These are phyloP conservation scores for Andrena trimmerana DNA, from an alignment of 2,888 invertebrate species.

Conservation along the genomic window DNA sequence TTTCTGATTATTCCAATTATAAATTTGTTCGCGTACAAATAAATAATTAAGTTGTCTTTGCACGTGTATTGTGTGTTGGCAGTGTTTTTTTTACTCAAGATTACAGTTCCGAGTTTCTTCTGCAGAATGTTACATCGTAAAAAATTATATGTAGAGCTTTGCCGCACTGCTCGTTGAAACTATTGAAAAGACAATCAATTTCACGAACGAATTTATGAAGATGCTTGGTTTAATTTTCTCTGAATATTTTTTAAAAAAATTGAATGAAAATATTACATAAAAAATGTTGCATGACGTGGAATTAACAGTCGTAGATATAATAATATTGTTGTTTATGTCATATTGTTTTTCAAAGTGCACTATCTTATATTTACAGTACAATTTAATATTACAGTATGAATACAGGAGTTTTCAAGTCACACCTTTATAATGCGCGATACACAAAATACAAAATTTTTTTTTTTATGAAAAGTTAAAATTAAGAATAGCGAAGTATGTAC, in stretches of 20 bases:
- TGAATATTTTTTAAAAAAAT: slow-evolving; percentile 32
- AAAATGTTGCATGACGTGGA: slow-evolving; percentile 31
- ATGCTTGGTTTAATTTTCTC: slow-evolving; percentile 4
- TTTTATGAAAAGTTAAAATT: slow-evolving; percentile 65
- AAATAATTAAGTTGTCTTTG: background rate
- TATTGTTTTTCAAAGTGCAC: slow-evolving; percentile 42
- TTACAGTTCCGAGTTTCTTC: background rate
- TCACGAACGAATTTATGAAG: slow-evolving; percentile 10
- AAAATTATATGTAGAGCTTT: slow-evolving; percentile 37
- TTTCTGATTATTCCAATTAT: slow-evolving; percentile 12
- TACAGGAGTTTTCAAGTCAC: slow-evolving; percentile 59
- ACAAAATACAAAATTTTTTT: slow-evolving; percentile 70
- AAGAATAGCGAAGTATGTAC: slow-evolving; percentile 68
- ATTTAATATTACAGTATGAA: slow-evolving; percentile 58
- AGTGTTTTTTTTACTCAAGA: background rate
- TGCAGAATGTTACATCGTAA: slow-evolving; percentile 19
- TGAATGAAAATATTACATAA: slow-evolving; percentile 44
- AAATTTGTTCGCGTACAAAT: slow-evolving; percentile 19
- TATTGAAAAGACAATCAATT: background rate
- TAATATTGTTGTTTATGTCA: slow-evolving; percentile 40
- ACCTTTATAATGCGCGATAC: slow-evolving; percentile 64
- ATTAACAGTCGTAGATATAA: slow-evolving; percentile 43
- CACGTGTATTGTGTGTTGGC: background rate
- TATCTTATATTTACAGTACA: slow-evolving; percentile 66
- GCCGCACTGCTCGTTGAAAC: slow-evolving; percentile 23